Evolutionary conservation across 30 jellyfish, hydroid and myxozoan genomes (phyloP), one percentile per base, ranked within the genome.

Genomic region (Nemopilema nomurai): DNA sequence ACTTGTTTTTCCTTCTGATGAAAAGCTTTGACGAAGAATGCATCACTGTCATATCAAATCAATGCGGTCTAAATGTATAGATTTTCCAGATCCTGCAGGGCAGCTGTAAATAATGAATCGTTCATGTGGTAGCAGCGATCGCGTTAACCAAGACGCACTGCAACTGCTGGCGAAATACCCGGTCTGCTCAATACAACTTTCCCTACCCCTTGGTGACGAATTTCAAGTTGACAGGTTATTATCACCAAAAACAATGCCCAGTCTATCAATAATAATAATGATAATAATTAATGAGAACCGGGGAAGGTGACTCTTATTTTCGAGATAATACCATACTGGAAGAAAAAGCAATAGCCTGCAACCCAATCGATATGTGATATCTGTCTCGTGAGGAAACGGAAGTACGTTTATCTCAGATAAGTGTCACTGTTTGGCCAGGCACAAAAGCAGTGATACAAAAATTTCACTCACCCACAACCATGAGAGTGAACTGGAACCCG

Each of bases 401-500:
- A 22, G 18, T 41, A 68, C 33, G 78, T 41, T 41, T 41, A 13
- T 41, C 57, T 41, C 6, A 13, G 6, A 41, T 41, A 41, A 41
- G 57, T 3, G 57, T 13, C 57, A 41, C 57, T 41, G 57, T 41
- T 41, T 41, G 57, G 13, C 57, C 57, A 13, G 57, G 57, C 57
- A 41, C 49, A 16, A 27, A 16, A 19, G n/a, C 1, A 72, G 29
- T 24, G 4, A 24, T 7, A 72, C n/a, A 62, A 79, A 27, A 16
- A 19, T 23, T 57, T 41, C 4, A 63, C 98, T 84, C 66, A 94
- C 99, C 99, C 51, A 94, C 99, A 26, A 94, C 92, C 99, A 94
- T 94, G 18, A 94, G 80, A 0, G 97, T 94, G 74, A 94, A 94
- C 57, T 94, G 97, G 81, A 94, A 94, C 53, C 99, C 99, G 41